These are phyloP conservation scores for Druceiella hillmani DNA, from an alignment of 2,888 invertebrate genomes.

Conservation along the genomic window DNA sequence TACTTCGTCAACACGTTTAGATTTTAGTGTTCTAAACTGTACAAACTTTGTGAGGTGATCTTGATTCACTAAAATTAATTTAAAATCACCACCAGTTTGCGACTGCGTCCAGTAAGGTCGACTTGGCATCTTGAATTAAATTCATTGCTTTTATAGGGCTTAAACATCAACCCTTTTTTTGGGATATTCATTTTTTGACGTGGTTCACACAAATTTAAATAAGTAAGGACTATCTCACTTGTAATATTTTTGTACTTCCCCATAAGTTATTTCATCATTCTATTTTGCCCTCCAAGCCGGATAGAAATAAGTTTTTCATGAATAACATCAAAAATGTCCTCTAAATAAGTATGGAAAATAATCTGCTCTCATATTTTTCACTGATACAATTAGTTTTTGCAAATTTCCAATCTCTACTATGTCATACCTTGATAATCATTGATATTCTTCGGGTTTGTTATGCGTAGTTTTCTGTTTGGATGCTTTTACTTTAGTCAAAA, in stretches of 20 bases:
- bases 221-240: slow-evolving; percentile 11
- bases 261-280: slow-evolving; percentile 15
- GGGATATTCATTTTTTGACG: neutral
- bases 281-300: slow-evolving; percentile 16
- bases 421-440: neutral
- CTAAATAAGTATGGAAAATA: slow-evolving; percentile 8
- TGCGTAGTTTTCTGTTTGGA: neutral
- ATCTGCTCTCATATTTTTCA: slow-evolving; percentile 2
- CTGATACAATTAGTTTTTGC: neutral
- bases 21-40: slow-evolving; percentile 8
- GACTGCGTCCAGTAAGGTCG: slow-evolving; percentile 1
- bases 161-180: slow-evolving; percentile 2
- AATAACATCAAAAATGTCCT: slow-evolving; percentile 16
- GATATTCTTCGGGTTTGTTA: neutral
- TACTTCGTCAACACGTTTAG: neutral
- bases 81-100: slow-evolving; percentile 1
- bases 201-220: slow-evolving; percentile 12
- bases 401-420: no score
- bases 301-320: slow-evolving; percentile 12
- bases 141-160: slow-evolving; percentile 5
- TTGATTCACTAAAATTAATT: neutral
- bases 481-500: slow-evolving; percentile 1
- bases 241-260: slow-evolving; percentile 17
- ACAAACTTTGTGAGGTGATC: slow-evolving; percentile 5
- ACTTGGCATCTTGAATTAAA: slow-evolving; percentile 5